Evolutionary conservation across 2,888 invertebrate genomes (phyloP).

Genomic region (Caenorhabditis angaria): DNA sequence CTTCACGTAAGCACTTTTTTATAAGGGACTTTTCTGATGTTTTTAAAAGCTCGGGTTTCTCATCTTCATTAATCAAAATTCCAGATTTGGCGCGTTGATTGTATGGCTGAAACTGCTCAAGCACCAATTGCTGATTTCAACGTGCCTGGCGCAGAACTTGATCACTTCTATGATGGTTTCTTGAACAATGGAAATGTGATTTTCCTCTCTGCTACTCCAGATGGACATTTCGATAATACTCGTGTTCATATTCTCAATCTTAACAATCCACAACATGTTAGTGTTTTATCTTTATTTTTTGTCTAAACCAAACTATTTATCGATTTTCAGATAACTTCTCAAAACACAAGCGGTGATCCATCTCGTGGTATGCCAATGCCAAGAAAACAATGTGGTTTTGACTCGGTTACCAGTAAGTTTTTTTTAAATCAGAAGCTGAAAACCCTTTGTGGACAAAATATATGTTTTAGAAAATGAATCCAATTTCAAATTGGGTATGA

Average conservation of each 20-base stretch:
- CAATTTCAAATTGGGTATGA: no score
- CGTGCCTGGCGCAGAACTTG: conserved; percentile 67
- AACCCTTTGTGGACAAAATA: background rate
- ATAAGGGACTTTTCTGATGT: conserved; percentile 8
- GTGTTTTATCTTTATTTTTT: background rate
- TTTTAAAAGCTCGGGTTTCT: no score
- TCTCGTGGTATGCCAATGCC: conserved; percentile 67
- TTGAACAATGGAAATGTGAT: conserved; percentile 65
- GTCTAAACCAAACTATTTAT: background rate
- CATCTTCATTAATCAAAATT: no score
- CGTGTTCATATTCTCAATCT: conserved; percentile 65
- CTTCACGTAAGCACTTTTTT: conserved; percentile 46
- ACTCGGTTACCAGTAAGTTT: conserved; percentile 57
- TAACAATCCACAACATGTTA: conserved; percentile 50
- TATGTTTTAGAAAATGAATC: no score
- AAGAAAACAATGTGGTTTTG: conserved; percentile 68
- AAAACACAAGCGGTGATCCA: conserved; percentile 58
- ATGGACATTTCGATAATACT: conserved; percentile 68
- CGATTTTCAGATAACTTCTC: conserved; percentile 56
- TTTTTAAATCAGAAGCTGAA: background rate
- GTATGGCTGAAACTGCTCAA: conserved; percentile 53
- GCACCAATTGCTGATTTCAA: conserved; percentile 58
- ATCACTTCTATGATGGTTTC: conserved; percentile 71
- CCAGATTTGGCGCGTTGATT: conserved; percentile 56
- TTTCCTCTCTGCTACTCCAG: conserved; percentile 67